These are phyloP conservation scores for Oreamnos americanus DNA, from an alignment of 2,113 vertebrate genomes.

Conservation along the genomic window DNA sequence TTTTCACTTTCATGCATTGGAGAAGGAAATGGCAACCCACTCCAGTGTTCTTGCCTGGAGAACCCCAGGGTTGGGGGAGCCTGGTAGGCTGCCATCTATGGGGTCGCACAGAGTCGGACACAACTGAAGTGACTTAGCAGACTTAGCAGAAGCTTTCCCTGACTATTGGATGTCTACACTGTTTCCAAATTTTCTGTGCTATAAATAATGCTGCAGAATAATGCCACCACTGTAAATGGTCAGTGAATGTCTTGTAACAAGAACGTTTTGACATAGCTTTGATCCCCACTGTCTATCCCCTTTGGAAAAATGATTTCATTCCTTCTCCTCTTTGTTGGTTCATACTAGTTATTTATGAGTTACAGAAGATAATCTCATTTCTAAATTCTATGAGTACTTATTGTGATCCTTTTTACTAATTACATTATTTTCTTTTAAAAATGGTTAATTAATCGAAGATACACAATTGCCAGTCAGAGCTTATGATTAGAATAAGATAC, in stretches of 20 bases:
- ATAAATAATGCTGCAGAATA: background rate
- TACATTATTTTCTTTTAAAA: background rate
- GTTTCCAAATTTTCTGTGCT: background rate
- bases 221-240: background rate
- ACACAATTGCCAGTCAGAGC: background rate
- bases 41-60: no score
- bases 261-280: background rate
- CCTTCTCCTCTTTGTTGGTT: background rate
- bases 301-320: slow-evolving; percentile 20
- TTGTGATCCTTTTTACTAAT: background rate
- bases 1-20: no score
- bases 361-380: background rate
- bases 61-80: no score
- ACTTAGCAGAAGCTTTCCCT: background rate
- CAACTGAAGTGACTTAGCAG: no score
- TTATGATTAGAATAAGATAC: background rate
- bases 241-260: background rate
- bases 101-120: no score
- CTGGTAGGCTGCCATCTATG: no score
- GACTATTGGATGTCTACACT: background rate
- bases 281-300: background rate
- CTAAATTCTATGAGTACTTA: background rate
- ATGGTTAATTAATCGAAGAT: background rate
- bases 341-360: background rate
- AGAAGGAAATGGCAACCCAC: no score